phyloP scores from a whole-genome alignment of 2,113 vertebrate species.

The Thamnophis sirtalis region DNA sequence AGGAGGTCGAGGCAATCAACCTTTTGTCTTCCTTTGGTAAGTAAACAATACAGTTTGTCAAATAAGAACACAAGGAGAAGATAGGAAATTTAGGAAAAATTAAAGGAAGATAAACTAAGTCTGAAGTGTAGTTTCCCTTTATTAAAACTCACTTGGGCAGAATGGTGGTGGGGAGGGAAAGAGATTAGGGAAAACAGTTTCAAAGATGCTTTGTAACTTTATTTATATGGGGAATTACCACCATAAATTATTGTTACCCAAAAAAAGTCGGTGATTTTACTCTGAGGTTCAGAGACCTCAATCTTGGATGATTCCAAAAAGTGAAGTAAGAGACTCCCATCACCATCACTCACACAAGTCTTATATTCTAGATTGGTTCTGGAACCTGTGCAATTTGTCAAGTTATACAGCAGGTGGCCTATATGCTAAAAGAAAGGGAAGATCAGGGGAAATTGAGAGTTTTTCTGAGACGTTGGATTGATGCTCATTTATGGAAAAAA shows the following conservation, averaged over 20 bases:
- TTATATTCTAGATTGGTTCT: background rate
- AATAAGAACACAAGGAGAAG: background rate
- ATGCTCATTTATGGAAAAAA: background rate
- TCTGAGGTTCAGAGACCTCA: background rate
- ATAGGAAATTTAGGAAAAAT: background rate
- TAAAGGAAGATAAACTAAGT: background rate
- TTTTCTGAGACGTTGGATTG: background rate
- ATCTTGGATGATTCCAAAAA: background rate
- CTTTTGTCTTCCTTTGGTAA: background rate
- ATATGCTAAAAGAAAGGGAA: background rate
- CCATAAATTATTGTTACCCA: background rate
- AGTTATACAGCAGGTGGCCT: background rate
- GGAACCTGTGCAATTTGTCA: background rate
- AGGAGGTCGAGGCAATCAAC: background rate
- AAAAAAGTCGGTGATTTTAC: background rate
- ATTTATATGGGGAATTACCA: background rate
- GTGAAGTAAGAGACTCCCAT: background rate
- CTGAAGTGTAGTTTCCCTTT: background rate
- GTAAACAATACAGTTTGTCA: background rate
- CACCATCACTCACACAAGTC: background rate
- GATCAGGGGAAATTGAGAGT: background rate
- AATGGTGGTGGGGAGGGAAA: background rate
- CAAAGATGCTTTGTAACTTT: background rate
- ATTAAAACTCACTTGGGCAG: background rate
- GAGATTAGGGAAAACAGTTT: background rate